phyloP scores from a whole-genome alignment of 2,888 invertebrate species.

The Strigamia crassipes region DNA sequence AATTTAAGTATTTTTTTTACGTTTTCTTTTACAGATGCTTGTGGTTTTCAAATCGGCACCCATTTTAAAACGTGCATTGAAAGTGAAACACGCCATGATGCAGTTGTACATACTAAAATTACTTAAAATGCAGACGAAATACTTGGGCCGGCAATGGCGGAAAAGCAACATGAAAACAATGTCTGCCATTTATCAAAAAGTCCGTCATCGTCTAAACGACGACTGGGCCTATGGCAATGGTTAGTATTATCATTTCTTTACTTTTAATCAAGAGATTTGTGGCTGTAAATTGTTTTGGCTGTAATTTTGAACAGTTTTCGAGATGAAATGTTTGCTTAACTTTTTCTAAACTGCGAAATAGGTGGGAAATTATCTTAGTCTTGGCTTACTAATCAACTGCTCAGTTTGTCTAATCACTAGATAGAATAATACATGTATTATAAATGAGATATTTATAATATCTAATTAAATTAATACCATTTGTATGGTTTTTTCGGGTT shows the following conservation, averaged over 20 bases:
- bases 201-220: conserved; percentile 92
- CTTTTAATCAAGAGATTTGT: no score
- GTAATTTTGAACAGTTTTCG: neutral
- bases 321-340: neutral
- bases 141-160: conserved; percentile 97
- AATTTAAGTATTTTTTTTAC: no score
- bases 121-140: conserved; percentile 99
- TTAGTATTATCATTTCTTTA: conserved; percentile 59
- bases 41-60: conserved; percentile 99
- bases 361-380: no score
- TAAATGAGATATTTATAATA: neutral
- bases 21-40: conserved; percentile 70
- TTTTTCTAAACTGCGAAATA: no score
- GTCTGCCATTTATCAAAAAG: conserved; percentile 97
- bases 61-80: conserved; percentile 92
- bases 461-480: no score
- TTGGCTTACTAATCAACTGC: neutral
- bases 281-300: neutral
- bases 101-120: conserved; percentile 97
- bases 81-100: conserved; percentile 94
- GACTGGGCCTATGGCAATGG: conserved; percentile 99
- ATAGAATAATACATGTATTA: no score
- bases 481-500: neutral
- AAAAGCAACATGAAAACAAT: conserved; percentile 99
- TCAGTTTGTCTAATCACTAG: neutral